Evolutionary conservation across 37 sponge, comb jelly and placozoan species (phyloP), one percentile per base, ranked within the genome.

Genomic region (Dysidea cf. avara): DNA sequence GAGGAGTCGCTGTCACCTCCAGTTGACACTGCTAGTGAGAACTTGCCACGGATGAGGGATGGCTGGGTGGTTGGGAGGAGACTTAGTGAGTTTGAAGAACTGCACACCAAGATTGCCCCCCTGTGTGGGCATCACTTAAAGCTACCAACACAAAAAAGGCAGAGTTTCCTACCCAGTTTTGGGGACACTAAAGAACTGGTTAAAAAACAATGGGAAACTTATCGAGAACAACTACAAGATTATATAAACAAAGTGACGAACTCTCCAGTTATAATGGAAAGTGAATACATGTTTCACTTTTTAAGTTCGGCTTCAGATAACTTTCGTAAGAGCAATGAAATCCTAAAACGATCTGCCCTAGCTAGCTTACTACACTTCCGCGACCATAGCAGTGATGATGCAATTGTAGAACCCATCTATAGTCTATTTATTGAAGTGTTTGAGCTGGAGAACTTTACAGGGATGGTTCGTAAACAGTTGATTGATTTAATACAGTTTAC

Each of bases 401-500:
- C 83, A 7, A 70, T 92, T 9, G 70, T 82, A 7, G 96, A 95
- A 28, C 77, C 80, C 29, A 74, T 91, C 69, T 95, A 77, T 52
- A 49, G 55, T 37, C 80, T 95, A 17, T 26, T 91, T 0, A 83
- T 77, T 37, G 96, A 95, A 39, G 49, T 95, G 6, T 95, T 95
- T 84, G 92, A 95, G 57, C 86, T 95, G 26, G 83, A 87, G 4
- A 87, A 83, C 5, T 76, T 74, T 64, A 86, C 78, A 33, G 64
- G 82, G 58, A 62, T 87, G 49, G 36, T 91, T 30, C 64, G 87
- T 0, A 77, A 79, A 43, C 88, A 87, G 73, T 71, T 91, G 7
- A 82, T 92, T 56, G 85, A 84, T 5, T 39, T 95, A 0, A 85
- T 87, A 4, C 96, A 95, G 66, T 68, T 91, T 29, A 88, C 92